Evolutionary conservation across 2,888 invertebrate genomes (phyloP), one percentile per base, ranked within the genome.

Genomic region (Drosophila demipolita): DNA sequence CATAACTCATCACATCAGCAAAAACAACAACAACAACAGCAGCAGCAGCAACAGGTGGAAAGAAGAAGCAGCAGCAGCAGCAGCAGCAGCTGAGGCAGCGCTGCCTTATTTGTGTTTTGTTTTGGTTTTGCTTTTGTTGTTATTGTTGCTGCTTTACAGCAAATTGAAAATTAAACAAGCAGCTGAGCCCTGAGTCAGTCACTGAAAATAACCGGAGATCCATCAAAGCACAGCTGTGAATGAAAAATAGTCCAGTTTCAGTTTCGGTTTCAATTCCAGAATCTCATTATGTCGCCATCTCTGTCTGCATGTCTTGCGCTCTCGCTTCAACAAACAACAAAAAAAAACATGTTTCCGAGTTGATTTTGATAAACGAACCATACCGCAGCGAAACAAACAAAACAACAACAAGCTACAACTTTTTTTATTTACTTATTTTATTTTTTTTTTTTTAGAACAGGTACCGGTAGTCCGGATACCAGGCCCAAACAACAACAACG

Each of bases 1-100:
- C 87, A 87, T 87, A 90, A 87, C 87, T 89, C 87, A 90, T 87
- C 90, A 88, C 86, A 84, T 85, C 73, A 82, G 35, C 75, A 73
- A 57, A 73, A 63, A 35, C 66, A 64, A 32, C 66, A 64, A 32
- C 66, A 35, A 35, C 29, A 32, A 29, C 74, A 53, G 1, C 53
- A 65, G 7, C 66, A 62, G 45, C 66, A 57, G 38, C 65, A 80
- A 75, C 75, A 90, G 73, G 90, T 90, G 86, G 76, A 76, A 81
- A 71, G 80, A 72, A 66, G 76, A 66, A 64, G 69, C 61, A 66
- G 72, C 55, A 57, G 66, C 52, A 42, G 60, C 60, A 29, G 45
- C 64, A 74, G 62, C 48, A 49, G 57, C 40, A 36, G 33, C 55
- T 17, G 42, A 52, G 60, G 29, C 64, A 59, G 62, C 67, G 71